Conservation (phyloP, 1,140 invertebrate species). For the Cherax quadricarinatus region DNA sequence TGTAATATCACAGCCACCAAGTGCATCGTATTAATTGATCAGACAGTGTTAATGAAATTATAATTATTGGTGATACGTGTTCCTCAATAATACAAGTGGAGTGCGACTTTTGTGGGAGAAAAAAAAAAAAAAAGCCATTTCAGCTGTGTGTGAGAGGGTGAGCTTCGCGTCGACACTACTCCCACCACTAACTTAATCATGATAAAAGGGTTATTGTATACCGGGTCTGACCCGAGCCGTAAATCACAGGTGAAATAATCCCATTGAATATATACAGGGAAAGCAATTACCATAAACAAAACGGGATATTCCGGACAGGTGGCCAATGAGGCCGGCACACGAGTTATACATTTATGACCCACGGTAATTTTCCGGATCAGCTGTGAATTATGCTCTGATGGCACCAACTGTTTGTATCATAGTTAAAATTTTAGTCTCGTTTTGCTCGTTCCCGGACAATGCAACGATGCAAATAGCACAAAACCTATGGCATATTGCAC, state of each 20-base stretch:
- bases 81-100: neutral
- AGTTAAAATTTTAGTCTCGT: neutral
- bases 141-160: neutral
- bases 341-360: conserved; percentile 10
- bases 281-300: conserved; percentile 49
- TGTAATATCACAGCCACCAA: neutral
- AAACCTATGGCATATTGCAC: neutral
- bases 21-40: neutral
- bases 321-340: neutral
- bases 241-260: conserved; percentile 53
- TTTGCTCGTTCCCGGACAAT: neutral
- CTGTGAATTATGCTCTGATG: conserved; percentile 15
- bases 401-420: neutral
- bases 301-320: conserved; percentile 23
- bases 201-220: conserved; percentile 52
- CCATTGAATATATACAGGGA: conserved; percentile 46
- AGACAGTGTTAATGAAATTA: neutral
- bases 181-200: conserved; percentile 39
- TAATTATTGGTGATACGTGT: neutral
- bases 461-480: neutral
- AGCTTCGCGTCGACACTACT: neutral
- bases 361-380: conserved; percentile 23
- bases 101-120: neutral
- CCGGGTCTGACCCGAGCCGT: neutral
- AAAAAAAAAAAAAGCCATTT: neutral